Evolutionary conservation across 2,113 vertebrate species (phyloP).

Genomic region (Xiphorhynchus elegans): DNA sequence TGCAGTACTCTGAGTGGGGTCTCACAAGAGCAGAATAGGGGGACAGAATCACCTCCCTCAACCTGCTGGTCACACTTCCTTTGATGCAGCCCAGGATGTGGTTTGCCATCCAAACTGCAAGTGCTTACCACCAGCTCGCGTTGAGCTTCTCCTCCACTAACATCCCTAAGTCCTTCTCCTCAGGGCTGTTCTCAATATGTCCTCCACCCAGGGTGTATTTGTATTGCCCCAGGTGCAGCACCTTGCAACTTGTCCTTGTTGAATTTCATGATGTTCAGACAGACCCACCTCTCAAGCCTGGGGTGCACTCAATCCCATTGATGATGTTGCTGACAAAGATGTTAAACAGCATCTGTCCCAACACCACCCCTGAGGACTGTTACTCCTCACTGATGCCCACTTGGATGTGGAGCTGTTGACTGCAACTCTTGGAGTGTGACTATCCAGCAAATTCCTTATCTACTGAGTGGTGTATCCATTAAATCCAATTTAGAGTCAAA

Average conservation of each 20-base stretch:
- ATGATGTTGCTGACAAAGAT: background rate
- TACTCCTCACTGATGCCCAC: no score
- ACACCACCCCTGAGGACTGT: fast-evolving
- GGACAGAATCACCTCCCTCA: background rate
- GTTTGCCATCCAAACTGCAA: background rate
- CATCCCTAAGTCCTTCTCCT: background rate
- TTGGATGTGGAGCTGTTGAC: background rate
- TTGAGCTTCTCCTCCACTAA: background rate
- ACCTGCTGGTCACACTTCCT: background rate
- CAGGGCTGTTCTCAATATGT: background rate
- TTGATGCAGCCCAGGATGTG: background rate
- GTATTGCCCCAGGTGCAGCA: background rate
- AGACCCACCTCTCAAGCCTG: background rate
- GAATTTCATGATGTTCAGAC: background rate
- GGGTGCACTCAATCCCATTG: background rate
- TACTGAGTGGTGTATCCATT: background rate
- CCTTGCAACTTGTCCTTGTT: background rate
- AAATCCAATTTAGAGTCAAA: background rate
- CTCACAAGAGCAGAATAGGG: background rate
- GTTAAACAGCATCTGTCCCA: background rate
- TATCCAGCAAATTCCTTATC: background rate
- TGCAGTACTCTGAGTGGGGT: background rate
- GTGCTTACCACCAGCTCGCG: background rate
- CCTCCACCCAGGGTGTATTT: background rate
- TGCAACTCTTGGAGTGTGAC: background rate